Evolutionary conservation across 1,140 invertebrate genomes (phyloP), one percentile per base, ranked within the genome.

Genomic region (Drosophila truncata): DNA sequence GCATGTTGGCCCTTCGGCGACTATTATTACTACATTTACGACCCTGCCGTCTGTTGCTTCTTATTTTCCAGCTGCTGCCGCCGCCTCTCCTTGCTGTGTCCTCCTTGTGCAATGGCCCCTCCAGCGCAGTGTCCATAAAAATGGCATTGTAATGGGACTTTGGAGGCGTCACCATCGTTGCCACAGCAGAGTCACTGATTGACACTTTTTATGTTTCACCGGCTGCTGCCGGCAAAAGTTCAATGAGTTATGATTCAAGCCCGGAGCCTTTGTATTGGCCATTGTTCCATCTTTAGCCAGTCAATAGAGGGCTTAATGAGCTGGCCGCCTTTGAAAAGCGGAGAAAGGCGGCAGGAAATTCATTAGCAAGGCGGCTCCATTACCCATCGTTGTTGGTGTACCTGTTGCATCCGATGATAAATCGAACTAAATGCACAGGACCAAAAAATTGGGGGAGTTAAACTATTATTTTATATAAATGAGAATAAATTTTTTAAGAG

Each of bases 21-120:
- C 69, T 82, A 75, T 87, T 87, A 86, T 82, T 79, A 69, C 83
- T 60, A 82, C 83, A 87, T 86, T 86, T 82, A 86, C 83, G 83
- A 86, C 65, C 70, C 59, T 61, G 61, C 49, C 66, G 70, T 72
- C 70, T 72, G 70, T 42, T 63, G 41, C 61, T 46, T 66, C 76
- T 69, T 55, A 55, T 55, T 55, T 37, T 37, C 33, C 52, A 55
- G 75, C 59, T 82, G 46, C 42, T 3, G 13, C 61, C 49, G 41
- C 20, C 8, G 20, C 65, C 59, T 54, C 65, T 50, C 44, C 82
- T 65, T 14, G 39, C 49, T 50, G 37, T 29, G 20, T 11, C 13
- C 75, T 37, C 14, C 46, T 37, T 39, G 16, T 42, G 49, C 66
- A 18, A 14, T 18, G 47, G 18, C 44, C 54, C 71, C 59, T 63